Percentiles rank a stretch among this genome's conserved stretches.
These are phyloP conservation scores for Xiphorhynchus erythropygius DNA, from an alignment of 2,797 vertebrate genomes.

Conservation along the genomic window DNA sequence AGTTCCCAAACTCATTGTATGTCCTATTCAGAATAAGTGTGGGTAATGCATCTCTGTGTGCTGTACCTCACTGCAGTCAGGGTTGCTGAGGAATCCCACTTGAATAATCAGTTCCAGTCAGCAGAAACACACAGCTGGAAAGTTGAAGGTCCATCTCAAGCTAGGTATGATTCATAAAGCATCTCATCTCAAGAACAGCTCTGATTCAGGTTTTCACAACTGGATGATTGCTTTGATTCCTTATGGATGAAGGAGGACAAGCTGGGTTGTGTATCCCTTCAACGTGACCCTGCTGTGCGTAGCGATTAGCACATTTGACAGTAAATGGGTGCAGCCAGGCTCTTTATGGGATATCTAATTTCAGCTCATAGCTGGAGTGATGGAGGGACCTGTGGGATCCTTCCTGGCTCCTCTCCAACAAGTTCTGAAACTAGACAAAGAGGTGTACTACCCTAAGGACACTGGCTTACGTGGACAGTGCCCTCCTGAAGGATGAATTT, in stretches of 20 bases:
- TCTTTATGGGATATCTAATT: neutral
- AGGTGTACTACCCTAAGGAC: neutral
- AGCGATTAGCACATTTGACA: neutral
- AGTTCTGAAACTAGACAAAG: neutral
- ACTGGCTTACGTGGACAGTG: neutral
- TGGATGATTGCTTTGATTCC: neutral
- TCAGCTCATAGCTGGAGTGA: neutral
- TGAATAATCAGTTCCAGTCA: neutral
- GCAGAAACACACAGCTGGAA: neutral
- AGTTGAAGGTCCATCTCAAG: neutral
- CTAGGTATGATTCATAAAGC: neutral
- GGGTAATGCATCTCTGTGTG: neutral
- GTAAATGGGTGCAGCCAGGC: neutral
- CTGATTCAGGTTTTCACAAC: neutral
- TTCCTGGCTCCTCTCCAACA: neutral
- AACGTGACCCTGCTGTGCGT: neutral
- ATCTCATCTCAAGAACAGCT: neutral
- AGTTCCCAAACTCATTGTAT: neutral
- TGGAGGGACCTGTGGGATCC: neutral
- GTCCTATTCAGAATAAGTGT: rapidly evolving
- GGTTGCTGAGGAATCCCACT: neutral
- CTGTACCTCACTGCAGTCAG: neutral
- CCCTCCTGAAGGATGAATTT: conserved; percentile 15
- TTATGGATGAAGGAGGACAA: rapidly evolving
- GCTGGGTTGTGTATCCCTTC: neutral